Evolutionary conservation across 2,888 invertebrate genomes (phyloP).

Genomic region (Blomia tropicalis): DNA sequence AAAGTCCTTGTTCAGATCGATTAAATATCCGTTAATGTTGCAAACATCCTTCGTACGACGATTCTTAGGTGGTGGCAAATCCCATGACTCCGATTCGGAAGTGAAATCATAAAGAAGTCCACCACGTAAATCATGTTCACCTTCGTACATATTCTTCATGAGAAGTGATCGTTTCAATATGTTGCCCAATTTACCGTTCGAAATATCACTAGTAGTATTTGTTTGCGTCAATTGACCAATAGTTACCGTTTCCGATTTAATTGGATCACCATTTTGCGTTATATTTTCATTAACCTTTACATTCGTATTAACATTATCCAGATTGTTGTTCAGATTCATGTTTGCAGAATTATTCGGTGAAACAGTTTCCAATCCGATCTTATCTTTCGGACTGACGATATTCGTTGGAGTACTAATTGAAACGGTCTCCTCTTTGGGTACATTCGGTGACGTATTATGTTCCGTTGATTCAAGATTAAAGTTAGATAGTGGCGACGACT

Average conservation of each 20-base stretch:
- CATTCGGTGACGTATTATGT: not conserved
- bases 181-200: not conserved
- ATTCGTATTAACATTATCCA: not conserved
- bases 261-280: not conserved
- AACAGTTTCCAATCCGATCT: not conserved
- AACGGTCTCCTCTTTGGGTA: not conserved
- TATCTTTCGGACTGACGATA: not conserved
- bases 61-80: conserved; percentile 24
- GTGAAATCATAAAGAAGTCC: conserved; percentile 24
- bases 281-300: not conserved
- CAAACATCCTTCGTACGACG: conserved; percentile 25
- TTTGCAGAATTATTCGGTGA: not conserved
- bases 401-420: not conserved
- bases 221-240: not conserved
- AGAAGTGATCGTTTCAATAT: not conserved
- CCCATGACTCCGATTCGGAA: conserved; percentile 6
- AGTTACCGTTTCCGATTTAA: not conserved
- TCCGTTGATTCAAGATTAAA: not conserved
- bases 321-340: not conserved
- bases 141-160: not conserved
- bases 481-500: conserved; percentile 1
- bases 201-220: not conserved
- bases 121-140: conserved; percentile 5
- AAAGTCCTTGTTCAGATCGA: conserved; percentile 13
- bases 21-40: conserved; percentile 14